Evolutionary conservation across 2,888 invertebrate genomes (phyloP).

Genomic region (Amblyjoppa fuscipennis): DNA sequence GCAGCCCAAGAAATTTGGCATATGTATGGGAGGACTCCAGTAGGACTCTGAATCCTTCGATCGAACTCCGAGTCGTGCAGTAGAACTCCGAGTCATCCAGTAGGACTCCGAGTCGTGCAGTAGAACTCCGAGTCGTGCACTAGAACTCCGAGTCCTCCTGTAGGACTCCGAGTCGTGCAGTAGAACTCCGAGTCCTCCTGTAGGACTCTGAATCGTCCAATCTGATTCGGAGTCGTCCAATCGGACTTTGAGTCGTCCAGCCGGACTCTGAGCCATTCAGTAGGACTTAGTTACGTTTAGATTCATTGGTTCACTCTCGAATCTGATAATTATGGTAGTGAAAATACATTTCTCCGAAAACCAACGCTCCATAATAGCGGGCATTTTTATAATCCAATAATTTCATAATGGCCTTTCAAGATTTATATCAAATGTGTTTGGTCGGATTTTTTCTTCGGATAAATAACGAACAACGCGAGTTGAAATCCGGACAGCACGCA

Average conservation of each 20-base stretch:
- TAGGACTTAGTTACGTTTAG: background rate
- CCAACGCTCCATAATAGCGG: background rate
- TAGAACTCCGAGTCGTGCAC: background rate
- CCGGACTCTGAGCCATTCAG: background rate
- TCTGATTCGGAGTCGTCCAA: background rate
- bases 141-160: conserved; percentile 79
- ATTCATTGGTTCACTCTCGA: background rate
- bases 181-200: conserved; percentile 81
- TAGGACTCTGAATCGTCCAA: conserved; percentile 87
- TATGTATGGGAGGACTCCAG: conserved; percentile 92
- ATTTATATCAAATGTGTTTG: conserved; percentile 78
- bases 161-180: conserved; percentile 87
- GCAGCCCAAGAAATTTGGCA: conserved; percentile 93
- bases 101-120: conserved; percentile 87
- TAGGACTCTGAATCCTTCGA: conserved; percentile 87
- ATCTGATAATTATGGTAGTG: background rate
- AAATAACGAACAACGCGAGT: conserved; percentile 91
- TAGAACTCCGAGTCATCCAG: conserved; percentile 81
- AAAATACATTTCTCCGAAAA: no score
- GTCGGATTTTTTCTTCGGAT: conserved; percentile 86
- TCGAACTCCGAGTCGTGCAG: no score
- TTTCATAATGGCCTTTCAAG: background rate
- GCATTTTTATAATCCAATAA: background rate
- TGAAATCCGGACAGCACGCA: conserved; percentile 91
- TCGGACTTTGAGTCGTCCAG: conserved; percentile 86